Base-by-base conservation (phyloP, 2,113 vertebrate species). In the Pedetes capensis region DNA sequence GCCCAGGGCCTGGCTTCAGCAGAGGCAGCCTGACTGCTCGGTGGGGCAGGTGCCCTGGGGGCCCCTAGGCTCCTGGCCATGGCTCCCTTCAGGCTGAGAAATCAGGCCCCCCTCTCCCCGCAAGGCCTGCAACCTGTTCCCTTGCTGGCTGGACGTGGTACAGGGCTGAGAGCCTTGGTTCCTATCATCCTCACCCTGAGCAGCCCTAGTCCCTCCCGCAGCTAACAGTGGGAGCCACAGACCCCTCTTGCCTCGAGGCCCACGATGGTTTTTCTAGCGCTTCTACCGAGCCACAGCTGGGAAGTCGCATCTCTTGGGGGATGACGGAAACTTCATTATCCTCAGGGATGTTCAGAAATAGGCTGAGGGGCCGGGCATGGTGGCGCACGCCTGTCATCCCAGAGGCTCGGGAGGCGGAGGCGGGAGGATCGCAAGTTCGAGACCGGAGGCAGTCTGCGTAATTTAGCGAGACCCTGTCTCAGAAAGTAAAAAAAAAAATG, bases 341-440 rank as follows among this genome's bases (percentile, higher is more conserved):
- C 96, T 86, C 10, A 11, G 94, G 68, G 97, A 51, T 55, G 71
- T 37, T 49, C 87, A 71, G 68, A 96, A 93, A 96, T 72, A 96
- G 91, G 57, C 64, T 34, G 57, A 80, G 69, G 44, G 69, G 32
- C 71, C n/a, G n/a, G n/a, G n/a, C n/a, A n/a, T n/a, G n/a, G n/a
- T n/a, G n/a, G n/a, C n/a, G n/a, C n/a, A n/a, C n/a, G n/a, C n/a
- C n/a, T n/a, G n/a, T n/a, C n/a, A n/a, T n/a, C n/a, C n/a, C n/a
- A n/a, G n/a, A n/a, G n/a, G n/a, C n/a, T n/a, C n/a, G n/a, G n/a
- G n/a, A n/a, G n/a, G n/a, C n/a, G n/a, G n/a, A n/a, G n/a, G n/a
- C n/a, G n/a, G n/a, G n/a, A n/a, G n/a, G n/a, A n/a, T n/a, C n/a
- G n/a, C n/a, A n/a, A n/a, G n/a, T n/a, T n/a, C n/a, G n/a, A n/a